Evolutionary conservation across 2,797 vertebrate genomes (phyloP).

Genomic region (Phrynocephalus guinanensis): DNA sequence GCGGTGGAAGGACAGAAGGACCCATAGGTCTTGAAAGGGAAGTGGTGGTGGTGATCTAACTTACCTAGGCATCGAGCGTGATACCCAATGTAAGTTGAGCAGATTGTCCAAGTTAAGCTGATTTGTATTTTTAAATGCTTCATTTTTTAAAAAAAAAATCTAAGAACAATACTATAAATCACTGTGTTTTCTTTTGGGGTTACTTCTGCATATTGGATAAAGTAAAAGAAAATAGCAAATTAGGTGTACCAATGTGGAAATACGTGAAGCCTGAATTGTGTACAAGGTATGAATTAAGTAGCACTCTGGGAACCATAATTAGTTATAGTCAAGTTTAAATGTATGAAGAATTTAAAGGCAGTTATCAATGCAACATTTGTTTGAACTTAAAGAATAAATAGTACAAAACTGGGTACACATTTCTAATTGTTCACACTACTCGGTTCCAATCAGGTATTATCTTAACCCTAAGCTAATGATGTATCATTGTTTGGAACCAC

Average conservation of each 20-base stretch:
- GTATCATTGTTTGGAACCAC: neutral
- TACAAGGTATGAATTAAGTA: neutral
- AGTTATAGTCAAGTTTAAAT: neutral
- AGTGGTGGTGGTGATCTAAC: no score
- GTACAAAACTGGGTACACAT: neutral
- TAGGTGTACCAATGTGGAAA: neutral
- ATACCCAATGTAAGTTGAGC: no score
- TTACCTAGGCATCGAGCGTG: no score
- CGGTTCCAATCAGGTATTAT: neutral
- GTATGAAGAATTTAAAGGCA: neutral
- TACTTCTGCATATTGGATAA: neutral
- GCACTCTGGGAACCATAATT: constrained; percentile 2
- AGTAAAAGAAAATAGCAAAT: constrained; percentile 9
- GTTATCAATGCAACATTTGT: neutral
- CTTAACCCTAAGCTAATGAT: neutral
- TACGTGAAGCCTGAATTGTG: neutral
- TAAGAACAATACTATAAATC: neutral
- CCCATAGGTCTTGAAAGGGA: no score
- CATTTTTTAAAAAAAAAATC: neutral
- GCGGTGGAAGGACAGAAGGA: no score
- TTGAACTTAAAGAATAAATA: neutral
- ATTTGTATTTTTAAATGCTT: neutral
- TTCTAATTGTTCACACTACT: neutral
- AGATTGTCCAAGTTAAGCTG: neutral
- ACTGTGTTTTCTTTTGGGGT: neutral